Evolutionary conservation across 2,113 vertebrate species (phyloP).

Genomic region (Ranitomeya imitator): DNA sequence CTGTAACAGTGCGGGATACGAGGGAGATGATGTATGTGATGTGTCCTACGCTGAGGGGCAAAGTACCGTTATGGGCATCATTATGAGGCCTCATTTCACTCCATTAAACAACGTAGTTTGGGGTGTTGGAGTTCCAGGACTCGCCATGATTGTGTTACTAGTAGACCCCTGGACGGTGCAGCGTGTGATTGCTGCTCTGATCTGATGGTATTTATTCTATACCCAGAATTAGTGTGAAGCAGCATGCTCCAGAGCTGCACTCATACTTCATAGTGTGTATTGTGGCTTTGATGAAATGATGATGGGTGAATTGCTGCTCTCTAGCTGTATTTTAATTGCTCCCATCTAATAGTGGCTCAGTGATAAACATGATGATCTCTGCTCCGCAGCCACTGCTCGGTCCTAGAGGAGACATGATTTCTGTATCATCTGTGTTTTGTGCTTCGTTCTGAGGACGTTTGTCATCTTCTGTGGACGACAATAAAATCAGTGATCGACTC

Average conservation of each 20-base stretch:
- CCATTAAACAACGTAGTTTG: no score
- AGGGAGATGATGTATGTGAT: no score
- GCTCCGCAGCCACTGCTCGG: not conserved
- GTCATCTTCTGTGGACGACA: constrained; percentile 39
- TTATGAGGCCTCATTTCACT: no score
- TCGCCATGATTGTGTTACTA: no score
- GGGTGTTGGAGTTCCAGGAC: no score
- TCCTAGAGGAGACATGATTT: not conserved
- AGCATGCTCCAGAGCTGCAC: not conserved
- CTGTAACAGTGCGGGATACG: no score
- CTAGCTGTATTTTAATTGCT: not conserved
- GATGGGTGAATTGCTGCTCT: not conserved
- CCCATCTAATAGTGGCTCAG: not conserved
- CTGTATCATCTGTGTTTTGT: not conserved
- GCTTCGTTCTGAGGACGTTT: constrained; percentile 16
- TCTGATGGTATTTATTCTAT: not conserved
- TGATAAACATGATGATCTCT: not conserved
- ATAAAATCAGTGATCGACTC: constrained; percentile 43
- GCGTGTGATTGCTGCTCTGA: not conserved
- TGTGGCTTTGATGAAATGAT: not conserved
- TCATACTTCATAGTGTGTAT: not conserved
- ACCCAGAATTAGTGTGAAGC: not conserved
- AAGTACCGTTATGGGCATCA: no score
- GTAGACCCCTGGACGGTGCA: no score
- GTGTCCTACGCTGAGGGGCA: no score